Evolutionary conservation across 2,797 vertebrate genomes (phyloP).

Genomic region (Sebastes umbrosus): DNA sequence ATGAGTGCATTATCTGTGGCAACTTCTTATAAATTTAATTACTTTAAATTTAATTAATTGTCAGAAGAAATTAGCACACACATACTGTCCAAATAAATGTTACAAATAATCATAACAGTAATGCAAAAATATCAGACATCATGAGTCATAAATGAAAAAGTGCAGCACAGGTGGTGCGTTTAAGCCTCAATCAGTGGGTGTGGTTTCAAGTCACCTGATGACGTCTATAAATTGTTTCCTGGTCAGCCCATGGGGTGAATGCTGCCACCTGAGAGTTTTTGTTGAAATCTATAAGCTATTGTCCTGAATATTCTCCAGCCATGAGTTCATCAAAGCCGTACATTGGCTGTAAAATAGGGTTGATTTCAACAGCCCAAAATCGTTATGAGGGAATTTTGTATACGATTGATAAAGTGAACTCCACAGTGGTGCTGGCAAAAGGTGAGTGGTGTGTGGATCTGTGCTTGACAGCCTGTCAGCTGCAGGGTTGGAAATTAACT

Average conservation of each 20-base stretch:
- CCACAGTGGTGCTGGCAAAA: slow-evolving; percentile 90
- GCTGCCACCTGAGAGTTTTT: not conserved
- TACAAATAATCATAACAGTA: not conserved
- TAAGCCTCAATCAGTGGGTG: slow-evolving; percentile 47
- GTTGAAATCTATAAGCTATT: not conserved
- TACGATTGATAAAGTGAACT: slow-evolving; percentile 94
- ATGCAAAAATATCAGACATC: not conserved
- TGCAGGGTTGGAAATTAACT: no score
- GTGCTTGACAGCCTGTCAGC: not conserved
- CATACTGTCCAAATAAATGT: not conserved
- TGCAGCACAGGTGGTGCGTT: slow-evolving; percentile 27
- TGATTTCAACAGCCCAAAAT: slow-evolving; percentile 95
- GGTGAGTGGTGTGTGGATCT: slow-evolving; percentile 72
- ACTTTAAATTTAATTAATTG: not conserved
- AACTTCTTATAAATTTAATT: no score
- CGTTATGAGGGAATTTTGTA: slow-evolving; percentile 96
- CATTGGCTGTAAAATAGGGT: slow-evolving; percentile 90
- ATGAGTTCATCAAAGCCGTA: slow-evolving; percentile 90
- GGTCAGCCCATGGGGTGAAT: accelerated
- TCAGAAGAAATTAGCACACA: not conserved
- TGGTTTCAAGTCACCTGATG: slow-evolving; percentile 42
- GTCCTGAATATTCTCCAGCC: not conserved
- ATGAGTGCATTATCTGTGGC: no score
- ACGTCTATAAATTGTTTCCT: slow-evolving; percentile 43
- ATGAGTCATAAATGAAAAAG: not conserved